A percentile compares a stretch with the other conserved stretches of the same genome.
phyloP scores from a whole-genome alignment of 2,113 vertebrate genomes.

The Pleuronectes platessa region DNA sequence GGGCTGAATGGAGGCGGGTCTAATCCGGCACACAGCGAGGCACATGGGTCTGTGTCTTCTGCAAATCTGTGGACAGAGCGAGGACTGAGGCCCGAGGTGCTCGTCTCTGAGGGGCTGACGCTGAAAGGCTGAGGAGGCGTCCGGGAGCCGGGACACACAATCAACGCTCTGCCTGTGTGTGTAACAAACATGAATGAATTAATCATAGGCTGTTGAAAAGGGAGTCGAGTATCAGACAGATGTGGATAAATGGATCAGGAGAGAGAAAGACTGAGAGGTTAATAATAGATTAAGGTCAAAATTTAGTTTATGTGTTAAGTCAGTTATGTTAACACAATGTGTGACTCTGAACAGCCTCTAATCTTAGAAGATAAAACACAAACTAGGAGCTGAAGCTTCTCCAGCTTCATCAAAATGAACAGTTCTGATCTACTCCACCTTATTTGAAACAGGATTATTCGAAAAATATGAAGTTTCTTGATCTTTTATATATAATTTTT shows the following conservation, averaged over 20 bases:
- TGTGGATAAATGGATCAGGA: not conserved
- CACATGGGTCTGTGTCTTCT: conserved; percentile 72
- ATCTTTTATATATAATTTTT: too few species aligned
- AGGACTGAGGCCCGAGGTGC: conserved; percentile 55
- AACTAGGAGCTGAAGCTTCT: too few species aligned
- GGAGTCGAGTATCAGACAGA: not conserved
- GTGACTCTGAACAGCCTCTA: too few species aligned
- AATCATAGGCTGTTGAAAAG: conserved; percentile 34
- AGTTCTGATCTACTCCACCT: too few species aligned
- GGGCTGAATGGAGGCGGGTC: conserved; percentile 63
- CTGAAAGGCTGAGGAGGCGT: conserved; percentile 57
- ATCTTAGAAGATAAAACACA: too few species aligned
- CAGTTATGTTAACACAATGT: too few species aligned
- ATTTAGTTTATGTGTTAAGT: not conserved
- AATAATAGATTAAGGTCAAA: not conserved
- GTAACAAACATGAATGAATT: conserved; percentile 50
- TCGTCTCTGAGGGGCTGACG: conserved; percentile 37
- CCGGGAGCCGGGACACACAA: conserved; percentile 47
- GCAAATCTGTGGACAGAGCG: conserved; percentile 62
- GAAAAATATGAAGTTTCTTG: too few species aligned
- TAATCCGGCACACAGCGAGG: conserved; percentile 71
- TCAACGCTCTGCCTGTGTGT: conserved; percentile 36
- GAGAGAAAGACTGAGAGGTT: not conserved
- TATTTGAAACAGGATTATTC: too few species aligned
- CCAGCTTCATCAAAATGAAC: too few species aligned